These are phyloP conservation scores for Paramisgurnus dabryanus DNA, from an alignment of 2,113 vertebrate species.

Conservation along the genomic window DNA sequence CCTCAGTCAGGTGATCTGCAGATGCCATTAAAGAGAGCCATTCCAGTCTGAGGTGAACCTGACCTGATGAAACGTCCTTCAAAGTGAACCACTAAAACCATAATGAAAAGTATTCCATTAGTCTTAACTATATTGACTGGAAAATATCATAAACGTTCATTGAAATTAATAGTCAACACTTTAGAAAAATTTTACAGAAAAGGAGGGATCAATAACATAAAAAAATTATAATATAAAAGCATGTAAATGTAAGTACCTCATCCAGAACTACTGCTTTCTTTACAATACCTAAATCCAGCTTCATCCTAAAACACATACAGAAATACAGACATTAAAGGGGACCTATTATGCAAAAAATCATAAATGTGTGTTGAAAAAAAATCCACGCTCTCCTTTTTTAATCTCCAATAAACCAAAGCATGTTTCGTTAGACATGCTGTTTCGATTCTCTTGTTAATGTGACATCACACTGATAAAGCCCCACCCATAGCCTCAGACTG, in stretches of 20 bases:
- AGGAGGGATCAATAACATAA: neutral
- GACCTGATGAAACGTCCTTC: constrained; percentile 78
- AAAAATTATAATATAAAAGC: neutral
- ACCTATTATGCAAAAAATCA: too few relatives aligned
- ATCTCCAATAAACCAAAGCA: too few relatives aligned
- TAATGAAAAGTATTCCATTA: neutral
- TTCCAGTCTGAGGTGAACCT: constrained; percentile 85
- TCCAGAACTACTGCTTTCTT: constrained; percentile 82
- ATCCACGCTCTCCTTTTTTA: too few relatives aligned
- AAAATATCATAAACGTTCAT: neutral
- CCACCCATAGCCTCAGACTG: too few relatives aligned
- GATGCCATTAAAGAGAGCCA: constrained; percentile 86
- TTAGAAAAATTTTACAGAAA: neutral
- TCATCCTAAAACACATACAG: constrained; percentile 72
- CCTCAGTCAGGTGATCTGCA: constrained; percentile 80
- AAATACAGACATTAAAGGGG: neutral
- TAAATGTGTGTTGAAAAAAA: too few relatives aligned
- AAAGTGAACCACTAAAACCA: constrained; percentile 84
- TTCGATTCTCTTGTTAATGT: too few relatives aligned
- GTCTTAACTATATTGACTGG: neutral
- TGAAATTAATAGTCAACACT: too few relatives aligned
- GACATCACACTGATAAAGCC: too few relatives aligned
- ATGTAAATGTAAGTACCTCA: constrained; percentile 70
- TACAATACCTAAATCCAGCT: constrained; percentile 87
- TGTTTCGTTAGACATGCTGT: too few relatives aligned